A percentile compares a stretch with the other conserved stretches of the same genome.
These are phyloP conservation scores for Gonocerus acuteangulatus DNA, from an alignment of 2,888 invertebrate genomes.

Conservation along the genomic window DNA sequence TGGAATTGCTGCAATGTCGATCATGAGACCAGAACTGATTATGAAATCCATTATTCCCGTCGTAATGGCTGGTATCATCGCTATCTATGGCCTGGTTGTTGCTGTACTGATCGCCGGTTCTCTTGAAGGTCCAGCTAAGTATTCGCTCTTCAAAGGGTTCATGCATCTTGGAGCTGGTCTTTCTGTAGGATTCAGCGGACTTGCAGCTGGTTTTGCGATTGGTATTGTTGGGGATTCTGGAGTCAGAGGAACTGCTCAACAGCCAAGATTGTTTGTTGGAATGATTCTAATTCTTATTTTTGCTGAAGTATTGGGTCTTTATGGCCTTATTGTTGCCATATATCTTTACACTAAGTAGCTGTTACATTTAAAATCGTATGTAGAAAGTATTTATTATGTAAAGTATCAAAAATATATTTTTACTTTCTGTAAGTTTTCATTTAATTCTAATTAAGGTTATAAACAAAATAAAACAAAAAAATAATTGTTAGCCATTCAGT, in stretches of 20 bases:
- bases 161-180: constrained; percentile 95
- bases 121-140: constrained; percentile 54
- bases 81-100: constrained; percentile 98
- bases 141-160: constrained; percentile 81
- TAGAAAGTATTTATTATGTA: too few species aligned
- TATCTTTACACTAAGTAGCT: constrained; percentile 84
- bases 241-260: constrained; percentile 97
- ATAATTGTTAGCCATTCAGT: background rate
- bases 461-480: too few species aligned
- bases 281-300: constrained; percentile 99
- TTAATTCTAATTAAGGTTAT: too few species aligned
- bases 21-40: constrained; percentile 99
- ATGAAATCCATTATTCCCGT: constrained; percentile 99
- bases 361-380: too few species aligned
- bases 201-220: constrained; percentile 98
- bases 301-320: constrained; percentile 99
- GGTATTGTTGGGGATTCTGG: constrained; percentile 99
- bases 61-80: constrained; percentile 99
- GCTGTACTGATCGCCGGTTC: constrained; percentile 94
- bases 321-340: constrained; percentile 99
- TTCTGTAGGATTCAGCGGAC: constrained; percentile 92
- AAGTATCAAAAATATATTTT: too few species aligned
- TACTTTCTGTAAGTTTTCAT: too few species aligned
- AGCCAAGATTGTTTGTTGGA: constrained; percentile 98
- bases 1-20: constrained; percentile 99